Evolutionary conservation across 2,797 vertebrate genomes (phyloP).

Genomic region (Galaxias olidus): DNA sequence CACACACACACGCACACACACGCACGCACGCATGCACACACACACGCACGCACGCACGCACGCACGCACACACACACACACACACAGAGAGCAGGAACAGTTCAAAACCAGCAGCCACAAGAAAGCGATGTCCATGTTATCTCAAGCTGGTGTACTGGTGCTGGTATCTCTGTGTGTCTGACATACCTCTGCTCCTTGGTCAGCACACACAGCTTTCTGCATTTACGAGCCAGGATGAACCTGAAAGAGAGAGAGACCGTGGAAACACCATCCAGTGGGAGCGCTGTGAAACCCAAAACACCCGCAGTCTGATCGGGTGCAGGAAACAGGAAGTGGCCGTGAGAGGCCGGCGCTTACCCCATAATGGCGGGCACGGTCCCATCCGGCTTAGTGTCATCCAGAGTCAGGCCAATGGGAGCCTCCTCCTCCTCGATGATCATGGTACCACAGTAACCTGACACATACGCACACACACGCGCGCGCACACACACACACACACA

Average conservation of each 20-base stretch:
- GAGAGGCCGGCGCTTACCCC: slow-evolving; percentile 75
- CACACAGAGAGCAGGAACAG: too few species aligned
- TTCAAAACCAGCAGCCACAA: too few species aligned
- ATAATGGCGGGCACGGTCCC: slow-evolving; percentile 89
- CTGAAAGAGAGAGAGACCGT: slow-evolving; percentile 68
- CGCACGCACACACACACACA: not conserved
- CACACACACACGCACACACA: not conserved
- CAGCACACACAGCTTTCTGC: slow-evolving; percentile 82
- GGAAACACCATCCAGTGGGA: slow-evolving; percentile 2
- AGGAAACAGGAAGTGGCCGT: not conserved
- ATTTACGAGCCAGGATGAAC: slow-evolving; percentile 91
- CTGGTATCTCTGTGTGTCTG: not conserved
- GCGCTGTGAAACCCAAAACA: not conserved
- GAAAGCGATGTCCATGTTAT: too few species aligned
- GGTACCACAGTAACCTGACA: slow-evolving; percentile 88
- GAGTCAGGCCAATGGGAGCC: slow-evolving; percentile 85
- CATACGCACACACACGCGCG: slow-evolving; percentile 7
- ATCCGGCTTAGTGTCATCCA: slow-evolving; percentile 96
- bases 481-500: slow-evolving; percentile 6
- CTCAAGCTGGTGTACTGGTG: too few species aligned
- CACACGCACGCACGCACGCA: too few species aligned
- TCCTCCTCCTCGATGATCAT: slow-evolving; percentile 96
- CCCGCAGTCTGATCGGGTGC: not conserved
- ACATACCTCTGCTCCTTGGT: slow-evolving; percentile 90
- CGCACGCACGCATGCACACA: too few species aligned